Conservation (phyloP, 2,797 vertebrate genomes). For the Phrynocephalus forsythii region DNA sequence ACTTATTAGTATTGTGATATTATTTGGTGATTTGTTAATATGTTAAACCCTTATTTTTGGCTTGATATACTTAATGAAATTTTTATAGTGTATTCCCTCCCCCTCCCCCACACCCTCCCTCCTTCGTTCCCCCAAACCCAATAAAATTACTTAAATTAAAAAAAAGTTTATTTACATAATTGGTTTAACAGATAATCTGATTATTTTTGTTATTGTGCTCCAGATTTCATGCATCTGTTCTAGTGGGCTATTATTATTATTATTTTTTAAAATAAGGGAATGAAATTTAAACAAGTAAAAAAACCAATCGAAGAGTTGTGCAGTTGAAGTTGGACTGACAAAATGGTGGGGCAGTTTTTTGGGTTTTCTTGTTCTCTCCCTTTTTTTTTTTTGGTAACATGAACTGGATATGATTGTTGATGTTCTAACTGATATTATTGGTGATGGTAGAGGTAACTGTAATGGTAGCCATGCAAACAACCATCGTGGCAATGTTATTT, state of each 20-base stretch:
- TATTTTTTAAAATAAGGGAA: background rate
- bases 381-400: background rate
- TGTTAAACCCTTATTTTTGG: no score
- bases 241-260: no score
- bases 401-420: background rate
- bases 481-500: background rate
- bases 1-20: no score
- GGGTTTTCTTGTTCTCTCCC: no score
- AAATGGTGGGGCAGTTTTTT: background rate
- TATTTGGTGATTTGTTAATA: no score
- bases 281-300: background rate
- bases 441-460: background rate
- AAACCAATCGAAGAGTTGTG: background rate
- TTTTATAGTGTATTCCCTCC: no score
- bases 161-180: slow-evolving; percentile 1
- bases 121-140: no score
- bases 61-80: no score
- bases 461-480: background rate
- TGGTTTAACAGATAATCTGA: background rate
- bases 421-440: background rate
- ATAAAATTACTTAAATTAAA: no score
- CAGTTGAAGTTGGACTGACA: background rate
- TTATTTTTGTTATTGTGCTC: background rate
- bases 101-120: no score
- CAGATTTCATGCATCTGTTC: background rate